These are phyloP conservation scores for Zootoca vivipara DNA, from an alignment of 2,113 vertebrate genomes.

Conservation along the genomic window DNA sequence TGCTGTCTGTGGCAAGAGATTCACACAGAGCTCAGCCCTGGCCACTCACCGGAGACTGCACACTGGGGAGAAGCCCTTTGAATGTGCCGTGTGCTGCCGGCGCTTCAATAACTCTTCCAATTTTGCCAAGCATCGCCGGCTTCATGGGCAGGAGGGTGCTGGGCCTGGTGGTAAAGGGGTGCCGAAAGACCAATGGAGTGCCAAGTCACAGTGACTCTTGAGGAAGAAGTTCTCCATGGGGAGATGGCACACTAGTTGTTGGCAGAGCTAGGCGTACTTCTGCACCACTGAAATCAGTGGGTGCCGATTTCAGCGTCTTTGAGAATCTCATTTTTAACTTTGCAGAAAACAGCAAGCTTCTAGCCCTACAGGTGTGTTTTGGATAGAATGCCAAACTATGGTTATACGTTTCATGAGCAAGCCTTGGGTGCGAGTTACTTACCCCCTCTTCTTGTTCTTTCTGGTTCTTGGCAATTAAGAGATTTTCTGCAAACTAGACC, in stretches of 20 bases:
- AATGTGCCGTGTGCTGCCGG: constrained; percentile 41
- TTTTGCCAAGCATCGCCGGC: constrained; percentile 47
- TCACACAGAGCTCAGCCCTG: constrained; percentile 47
- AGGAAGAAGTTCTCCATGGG: background rate
- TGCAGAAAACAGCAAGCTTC: background rate
- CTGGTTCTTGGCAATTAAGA: background rate
- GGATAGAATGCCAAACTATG: background rate
- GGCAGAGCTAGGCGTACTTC: too few species aligned
- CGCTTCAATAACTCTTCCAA: constrained; percentile 56
- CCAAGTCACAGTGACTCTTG: constrained; percentile 7
- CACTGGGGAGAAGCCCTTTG: constrained; percentile 51
- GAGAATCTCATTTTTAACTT: background rate
- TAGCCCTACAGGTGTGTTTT: background rate
- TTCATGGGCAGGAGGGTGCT: constrained; percentile 25
- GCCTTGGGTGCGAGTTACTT: background rate
- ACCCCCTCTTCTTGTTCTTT: background rate
- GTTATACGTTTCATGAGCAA: background rate
- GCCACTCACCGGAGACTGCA: constrained; percentile 52
- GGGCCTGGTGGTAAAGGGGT: background rate
- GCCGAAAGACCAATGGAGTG: background rate
- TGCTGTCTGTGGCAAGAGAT: constrained; percentile 41
- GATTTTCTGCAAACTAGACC: background rate
- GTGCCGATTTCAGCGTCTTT: background rate
- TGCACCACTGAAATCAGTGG: background rate
- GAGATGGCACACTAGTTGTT: background rate